Base-by-base conservation (phyloP, 92 coral and sea anemone species). In the Chrysogorgia sp. region DNA sequence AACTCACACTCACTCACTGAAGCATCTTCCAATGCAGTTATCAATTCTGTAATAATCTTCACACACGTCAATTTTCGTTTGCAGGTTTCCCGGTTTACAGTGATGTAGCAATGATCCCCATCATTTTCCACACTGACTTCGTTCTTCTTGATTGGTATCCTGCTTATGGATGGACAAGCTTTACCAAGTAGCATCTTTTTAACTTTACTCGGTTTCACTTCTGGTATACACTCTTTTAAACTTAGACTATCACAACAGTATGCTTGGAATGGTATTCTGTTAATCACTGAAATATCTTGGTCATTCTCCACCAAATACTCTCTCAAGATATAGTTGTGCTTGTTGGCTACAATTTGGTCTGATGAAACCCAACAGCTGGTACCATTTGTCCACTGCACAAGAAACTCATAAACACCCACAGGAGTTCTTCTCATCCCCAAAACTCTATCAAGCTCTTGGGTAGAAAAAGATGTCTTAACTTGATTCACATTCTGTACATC, bases 361-460 rank as follows among this genome's bases (percentile, higher is more conserved):
- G 97, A 79, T 7, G 92, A 89, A 35, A 93, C 90, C 99, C 99
- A 96, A 37, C 91, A 90, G 48, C 99, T 96, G 24, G 99, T 96
- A 37, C 99, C 99, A 90, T 96, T 96, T 61, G 84, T 90, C 96
- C 93, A 96, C 75, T 96, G 96, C 40, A 96, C 97, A 63, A 96
- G 86, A 81, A 89, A 96, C 77, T 96, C 99, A 62, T 96, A 96
- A 19, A 50, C 58, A 10, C 91, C 91, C 30, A 60, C 58, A 21
- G 85, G 35, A 63, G 79, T 90, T 45, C 82, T 67, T 45, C 96
- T 88, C 99, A 96, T 91, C 13, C 99, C 99, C 74, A 96, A 80
- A 45, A 96, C 91, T 69, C 90, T 78, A 71, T 96, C 97, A 31
- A 92, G 90, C 30, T 83, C 92, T 22, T 86, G 80, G 25, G 89